phyloP scores from a whole-genome alignment of 2,888 invertebrate species.

The Acrobasis repandana region DNA sequence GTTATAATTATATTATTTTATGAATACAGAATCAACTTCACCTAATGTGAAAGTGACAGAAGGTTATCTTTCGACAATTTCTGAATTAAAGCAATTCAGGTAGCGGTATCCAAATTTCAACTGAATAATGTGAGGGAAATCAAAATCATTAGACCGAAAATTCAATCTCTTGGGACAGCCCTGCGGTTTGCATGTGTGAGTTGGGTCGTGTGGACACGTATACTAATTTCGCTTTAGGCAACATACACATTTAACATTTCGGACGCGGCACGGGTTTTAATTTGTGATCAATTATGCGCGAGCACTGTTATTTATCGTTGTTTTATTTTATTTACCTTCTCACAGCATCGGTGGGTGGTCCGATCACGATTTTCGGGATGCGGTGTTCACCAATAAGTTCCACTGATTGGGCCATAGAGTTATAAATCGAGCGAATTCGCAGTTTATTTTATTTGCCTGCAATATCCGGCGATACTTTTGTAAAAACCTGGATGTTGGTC shows the following conservation, averaged over 20 bases:
- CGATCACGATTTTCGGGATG: slow-evolving; percentile 76
- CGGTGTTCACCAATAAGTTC: slow-evolving; percentile 74
- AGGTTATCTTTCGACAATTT: slow-evolving; percentile 19
- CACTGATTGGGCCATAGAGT: slow-evolving; percentile 71
- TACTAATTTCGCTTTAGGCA: slow-evolving; percentile 77
- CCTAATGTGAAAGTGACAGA: neutral
- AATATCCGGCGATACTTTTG: neutral
- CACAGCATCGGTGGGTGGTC: slow-evolving; percentile 78
- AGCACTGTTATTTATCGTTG: slow-evolving; percentile 80
- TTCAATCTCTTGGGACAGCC: slow-evolving; percentile 38
- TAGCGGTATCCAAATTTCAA: slow-evolving; percentile 15
- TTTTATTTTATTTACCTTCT: slow-evolving; percentile 82
- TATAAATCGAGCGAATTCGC: slow-evolving; percentile 32
- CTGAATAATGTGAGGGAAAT: slow-evolving; percentile 27
- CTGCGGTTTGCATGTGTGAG: slow-evolving; percentile 44
- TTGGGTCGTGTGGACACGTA: slow-evolving; percentile 48
- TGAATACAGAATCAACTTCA: too few relatives aligned
- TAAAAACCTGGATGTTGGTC: neutral
- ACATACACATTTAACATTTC: slow-evolving; percentile 74
- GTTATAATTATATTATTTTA: too few relatives aligned
- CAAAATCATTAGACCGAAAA: slow-evolving; percentile 31
- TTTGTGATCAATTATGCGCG: slow-evolving; percentile 83
- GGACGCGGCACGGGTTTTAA: slow-evolving; percentile 80
- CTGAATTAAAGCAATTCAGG: slow-evolving; percentile 10
- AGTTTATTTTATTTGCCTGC: slow-evolving; percentile 7